A percentile compares a stretch with the other conserved stretches of the same genome.
These are phyloP conservation scores for Temnothorax unifasciatus DNA, from an alignment of 2,888 invertebrate species.

Conservation along the genomic window DNA sequence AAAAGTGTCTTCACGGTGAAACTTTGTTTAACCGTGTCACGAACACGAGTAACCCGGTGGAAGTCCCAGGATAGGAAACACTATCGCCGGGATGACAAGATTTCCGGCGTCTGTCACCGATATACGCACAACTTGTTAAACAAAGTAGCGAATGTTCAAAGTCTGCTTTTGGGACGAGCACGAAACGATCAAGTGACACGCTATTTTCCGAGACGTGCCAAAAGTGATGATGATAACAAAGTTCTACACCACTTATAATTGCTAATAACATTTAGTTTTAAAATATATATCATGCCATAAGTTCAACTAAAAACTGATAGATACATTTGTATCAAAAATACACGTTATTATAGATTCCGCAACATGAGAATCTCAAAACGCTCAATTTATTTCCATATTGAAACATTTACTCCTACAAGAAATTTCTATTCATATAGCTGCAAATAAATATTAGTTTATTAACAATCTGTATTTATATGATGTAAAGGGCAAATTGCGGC, in stretches of 20 bases:
- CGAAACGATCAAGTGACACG: constrained; percentile 33
- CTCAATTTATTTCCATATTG: neutral
- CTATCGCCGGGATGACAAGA: constrained; percentile 31
- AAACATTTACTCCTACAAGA: neutral
- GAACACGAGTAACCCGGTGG: constrained; percentile 9
- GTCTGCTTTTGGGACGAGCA: constrained; percentile 27
- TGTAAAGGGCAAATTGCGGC: neutral
- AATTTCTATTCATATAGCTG: neutral
- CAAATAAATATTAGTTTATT: neutral
- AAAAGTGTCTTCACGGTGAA: constrained; percentile 32
- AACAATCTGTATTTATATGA: neutral
- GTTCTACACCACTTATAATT: neutral
- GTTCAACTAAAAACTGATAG: neutral
- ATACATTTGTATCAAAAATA: neutral
- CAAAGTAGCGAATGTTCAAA: constrained; percentile 33
- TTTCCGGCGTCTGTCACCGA: constrained; percentile 21
- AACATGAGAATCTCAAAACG: neutral
- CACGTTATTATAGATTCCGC: neutral
- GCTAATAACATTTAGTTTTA: neutral
- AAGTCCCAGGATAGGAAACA: constrained; percentile 23
- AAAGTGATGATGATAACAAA: neutral
- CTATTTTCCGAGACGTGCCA: neutral
- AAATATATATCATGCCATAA: neutral
- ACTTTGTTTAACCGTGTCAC: constrained; percentile 39
- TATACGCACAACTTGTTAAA: constrained; percentile 47